Evolutionary conservation across 1,140 invertebrate species (phyloP).

Genomic region (Dinoponera quadriceps): DNA sequence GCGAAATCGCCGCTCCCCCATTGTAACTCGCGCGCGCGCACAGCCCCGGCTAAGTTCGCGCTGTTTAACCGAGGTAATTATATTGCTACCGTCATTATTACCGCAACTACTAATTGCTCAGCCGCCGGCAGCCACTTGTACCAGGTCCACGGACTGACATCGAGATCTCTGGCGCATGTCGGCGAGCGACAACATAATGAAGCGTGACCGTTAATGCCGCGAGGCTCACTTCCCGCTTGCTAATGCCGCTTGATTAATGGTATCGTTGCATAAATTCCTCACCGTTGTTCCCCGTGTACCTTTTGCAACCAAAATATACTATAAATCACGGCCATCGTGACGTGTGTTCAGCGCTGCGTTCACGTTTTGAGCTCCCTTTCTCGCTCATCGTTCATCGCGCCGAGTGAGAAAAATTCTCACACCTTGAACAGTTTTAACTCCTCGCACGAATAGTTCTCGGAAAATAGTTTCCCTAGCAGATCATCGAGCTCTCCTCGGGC

Average conservation of each 20-base stretch:
- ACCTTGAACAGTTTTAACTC: neutral
- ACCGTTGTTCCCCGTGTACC: neutral
- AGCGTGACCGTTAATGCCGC: constrained; percentile 18
- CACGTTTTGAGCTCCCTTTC: neutral
- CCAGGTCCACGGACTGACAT: neutral
- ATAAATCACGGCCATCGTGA: neutral
- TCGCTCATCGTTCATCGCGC: neutral
- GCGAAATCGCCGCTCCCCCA: constrained; percentile 20
- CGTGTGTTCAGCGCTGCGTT: no score
- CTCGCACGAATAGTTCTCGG: neutral
- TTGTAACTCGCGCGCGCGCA: neutral
- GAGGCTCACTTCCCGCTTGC: constrained; percentile 12
- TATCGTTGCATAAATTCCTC: neutral
- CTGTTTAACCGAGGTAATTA: constrained; percentile 38
- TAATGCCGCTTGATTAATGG: constrained; percentile 35
- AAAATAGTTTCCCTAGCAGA: neutral
- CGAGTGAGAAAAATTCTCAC: neutral
- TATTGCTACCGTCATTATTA: constrained; percentile 44
- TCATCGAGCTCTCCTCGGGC: neutral
- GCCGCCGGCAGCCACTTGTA: constrained; percentile 2
- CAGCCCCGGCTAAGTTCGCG: constrained; percentile 9
- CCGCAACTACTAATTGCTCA: constrained; percentile 31
- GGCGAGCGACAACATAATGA: constrained; percentile 23
- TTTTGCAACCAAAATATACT: neutral
- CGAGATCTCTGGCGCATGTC: constrained; percentile 7